Percentiles rank a stretch among this genome's conserved stretches.
phyloP scores from a whole-genome alignment of 2,797 vertebrate species.

The Ceyx erithaca region DNA sequence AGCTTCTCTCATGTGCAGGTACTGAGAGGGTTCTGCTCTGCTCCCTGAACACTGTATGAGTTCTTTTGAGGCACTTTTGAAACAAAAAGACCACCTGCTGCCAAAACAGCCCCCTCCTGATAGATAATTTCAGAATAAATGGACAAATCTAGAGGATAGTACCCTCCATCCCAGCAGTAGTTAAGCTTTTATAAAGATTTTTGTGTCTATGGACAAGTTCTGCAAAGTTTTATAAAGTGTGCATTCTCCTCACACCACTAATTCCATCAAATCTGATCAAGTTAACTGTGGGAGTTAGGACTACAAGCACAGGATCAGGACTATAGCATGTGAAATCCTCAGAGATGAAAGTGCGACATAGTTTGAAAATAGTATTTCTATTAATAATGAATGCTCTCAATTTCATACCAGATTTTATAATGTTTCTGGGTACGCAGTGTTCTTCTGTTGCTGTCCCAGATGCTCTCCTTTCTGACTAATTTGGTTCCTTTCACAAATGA shows the following conservation, averaged over 20 bases:
- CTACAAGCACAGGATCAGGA: constrained; percentile 29
- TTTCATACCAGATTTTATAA: constrained; percentile 36
- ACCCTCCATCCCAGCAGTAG: neutral
- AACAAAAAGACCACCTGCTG: neutral
- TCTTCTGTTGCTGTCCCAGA: neutral
- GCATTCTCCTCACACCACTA: neutral
- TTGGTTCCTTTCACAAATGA: neutral
- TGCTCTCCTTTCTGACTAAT: neutral
- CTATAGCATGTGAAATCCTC: constrained; percentile 12
- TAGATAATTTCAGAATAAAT: neutral
- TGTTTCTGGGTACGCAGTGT: neutral
- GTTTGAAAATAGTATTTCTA: constrained; percentile 56
- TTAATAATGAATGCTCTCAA: constrained; percentile 42
- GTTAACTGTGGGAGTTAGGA: constrained; percentile 39
- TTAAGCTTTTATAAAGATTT: neutral
- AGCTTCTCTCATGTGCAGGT: neutral
- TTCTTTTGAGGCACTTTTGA: neutral
- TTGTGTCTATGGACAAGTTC: neutral
- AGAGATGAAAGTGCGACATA: constrained; percentile 6
- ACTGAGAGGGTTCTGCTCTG: neutral
- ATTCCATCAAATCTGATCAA: constrained; percentile 10
- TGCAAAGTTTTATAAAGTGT: neutral
- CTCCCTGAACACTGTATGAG: fast-evolving
- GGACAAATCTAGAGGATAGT: neutral
- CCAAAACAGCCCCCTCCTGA: neutral